Evolutionary conservation across 2,888 invertebrate genomes (phyloP), one percentile per base, ranked within the genome.

Genomic region (Cryptus viduatorius): DNA sequence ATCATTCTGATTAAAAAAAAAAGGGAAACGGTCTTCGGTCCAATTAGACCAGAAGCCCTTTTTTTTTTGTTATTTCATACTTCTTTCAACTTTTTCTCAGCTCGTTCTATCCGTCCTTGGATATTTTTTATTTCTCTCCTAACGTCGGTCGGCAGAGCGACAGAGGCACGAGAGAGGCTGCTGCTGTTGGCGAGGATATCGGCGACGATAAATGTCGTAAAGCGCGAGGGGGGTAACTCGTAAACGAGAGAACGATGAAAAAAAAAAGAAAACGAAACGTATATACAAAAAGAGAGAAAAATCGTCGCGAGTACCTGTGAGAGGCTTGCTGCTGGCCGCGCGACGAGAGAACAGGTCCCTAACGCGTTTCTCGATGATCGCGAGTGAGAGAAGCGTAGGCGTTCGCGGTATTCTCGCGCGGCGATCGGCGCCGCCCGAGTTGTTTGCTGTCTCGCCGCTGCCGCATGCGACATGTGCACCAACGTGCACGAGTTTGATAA

Each of bases 151-250:
- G 79, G 79, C 79, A 53, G 56, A 61, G 19, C 72, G 59, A 72
- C 24, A 37, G 56, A 50, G 64, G 71, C 65, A 69, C 76, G 72
- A 84, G 76, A 83, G 82, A 83, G 77, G 82, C 81, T 67, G 59
- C 48, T 29, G 80, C 79, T 76, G 84, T 56, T 75, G 72, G 72
- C 82, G 72, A 75, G 79, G 76, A 72, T 85, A 85, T 85, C 82
- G 69, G 78, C 82, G 81, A 83, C 88, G 90, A 90, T 92, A 92
- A 91, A 90, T 89, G 89, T 91, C 92, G 91, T 93, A 91, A 93
- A 93, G 92, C 90, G 90, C 88, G 90, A 90, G 90, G 90, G 90
- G 85, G 77, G 87, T 44, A 79, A 76, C 92, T 92, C 91, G 91
- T 92, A 92, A 93, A 91, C 89, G 90, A 86, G 80, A 68, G 81